phyloP scores from a whole-genome alignment of 2,113 vertebrate species.

The Antennarius striatus region DNA sequence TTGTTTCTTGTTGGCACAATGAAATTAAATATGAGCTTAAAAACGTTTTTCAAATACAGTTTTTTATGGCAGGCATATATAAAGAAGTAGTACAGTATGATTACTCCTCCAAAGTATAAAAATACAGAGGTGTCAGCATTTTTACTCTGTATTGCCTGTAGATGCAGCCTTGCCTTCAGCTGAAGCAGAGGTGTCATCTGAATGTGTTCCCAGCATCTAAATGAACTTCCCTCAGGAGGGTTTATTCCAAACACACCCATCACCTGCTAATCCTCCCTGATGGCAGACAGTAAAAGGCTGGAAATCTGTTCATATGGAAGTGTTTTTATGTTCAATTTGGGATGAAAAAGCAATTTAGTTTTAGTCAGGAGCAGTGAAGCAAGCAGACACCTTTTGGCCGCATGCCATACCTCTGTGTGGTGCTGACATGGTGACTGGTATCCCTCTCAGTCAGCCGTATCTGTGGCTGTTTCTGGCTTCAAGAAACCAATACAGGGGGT shows the following conservation, averaged over 20 bases:
- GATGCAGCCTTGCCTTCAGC: constrained; percentile 10
- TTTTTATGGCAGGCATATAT: too few species aligned
- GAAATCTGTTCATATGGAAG: too few species aligned
- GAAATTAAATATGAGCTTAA: too few species aligned
- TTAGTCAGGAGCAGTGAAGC: background rate
- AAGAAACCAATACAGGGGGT: background rate
- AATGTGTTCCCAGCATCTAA: background rate
- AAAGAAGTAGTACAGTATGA: too few species aligned
- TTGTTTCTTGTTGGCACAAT: too few species aligned
- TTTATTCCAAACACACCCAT: constrained; percentile 25
- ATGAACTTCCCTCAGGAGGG: constrained; percentile 7
- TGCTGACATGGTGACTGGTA: background rate
- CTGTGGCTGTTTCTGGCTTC: background rate
- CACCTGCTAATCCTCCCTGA: background rate
- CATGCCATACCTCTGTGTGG: background rate
- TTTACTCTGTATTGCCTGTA: too few species aligned
- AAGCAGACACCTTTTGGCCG: background rate
- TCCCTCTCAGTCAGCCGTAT: constrained; percentile 9
- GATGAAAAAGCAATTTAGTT: background rate
- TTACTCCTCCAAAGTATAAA: too few species aligned
- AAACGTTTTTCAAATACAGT: too few species aligned
- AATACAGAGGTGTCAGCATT: too few species aligned
- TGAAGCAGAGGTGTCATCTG: constrained; percentile 10
- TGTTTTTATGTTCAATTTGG: background rate
- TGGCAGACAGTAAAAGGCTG: too few species aligned